Conservation (phyloP, 1,140 invertebrate genomes). For the Prorops nasuta region DNA sequence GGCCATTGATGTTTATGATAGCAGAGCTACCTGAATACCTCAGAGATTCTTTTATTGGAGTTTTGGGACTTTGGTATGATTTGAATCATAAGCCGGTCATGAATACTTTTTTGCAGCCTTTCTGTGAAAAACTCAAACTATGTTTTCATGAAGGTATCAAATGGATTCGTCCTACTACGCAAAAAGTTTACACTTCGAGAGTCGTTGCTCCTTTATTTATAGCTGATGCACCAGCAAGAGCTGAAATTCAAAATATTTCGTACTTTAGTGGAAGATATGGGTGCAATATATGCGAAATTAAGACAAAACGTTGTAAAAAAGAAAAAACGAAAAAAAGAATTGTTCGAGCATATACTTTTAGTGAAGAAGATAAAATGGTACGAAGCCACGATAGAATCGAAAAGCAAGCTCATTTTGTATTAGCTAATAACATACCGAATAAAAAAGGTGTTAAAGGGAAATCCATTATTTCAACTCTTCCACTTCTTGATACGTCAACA, state of each 20-base stretch:
- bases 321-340: not conserved
- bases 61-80: constrained; percentile 17
- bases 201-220: constrained; percentile 20
- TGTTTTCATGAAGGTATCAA: constrained; percentile 6
- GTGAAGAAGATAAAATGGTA: not conserved
- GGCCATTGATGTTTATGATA: constrained; percentile 23
- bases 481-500: constrained; percentile 14
- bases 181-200: constrained; percentile 9
- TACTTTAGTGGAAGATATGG: constrained; percentile 16
- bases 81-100: constrained; percentile 11
- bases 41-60: constrained; percentile 8
- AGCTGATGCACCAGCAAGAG: constrained; percentile 28
- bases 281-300: constrained; percentile 28
- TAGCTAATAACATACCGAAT: not conserved
- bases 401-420: constrained; percentile 4
- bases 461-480: constrained; percentile 14
- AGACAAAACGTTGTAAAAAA: constrained; percentile 5
- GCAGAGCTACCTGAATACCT: constrained; percentile 19
- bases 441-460: constrained; percentile 19
- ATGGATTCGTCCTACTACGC: constrained; percentile 15
- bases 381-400: constrained; percentile 7
- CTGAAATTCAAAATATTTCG: constrained; percentile 19
- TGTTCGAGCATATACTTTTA: not conserved
- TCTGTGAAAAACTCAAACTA: constrained; percentile 9
- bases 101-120: constrained; percentile 18